Base-by-base conservation (phyloP, 2,113 vertebrate species). In the Halcyon senegalensis region DNA sequence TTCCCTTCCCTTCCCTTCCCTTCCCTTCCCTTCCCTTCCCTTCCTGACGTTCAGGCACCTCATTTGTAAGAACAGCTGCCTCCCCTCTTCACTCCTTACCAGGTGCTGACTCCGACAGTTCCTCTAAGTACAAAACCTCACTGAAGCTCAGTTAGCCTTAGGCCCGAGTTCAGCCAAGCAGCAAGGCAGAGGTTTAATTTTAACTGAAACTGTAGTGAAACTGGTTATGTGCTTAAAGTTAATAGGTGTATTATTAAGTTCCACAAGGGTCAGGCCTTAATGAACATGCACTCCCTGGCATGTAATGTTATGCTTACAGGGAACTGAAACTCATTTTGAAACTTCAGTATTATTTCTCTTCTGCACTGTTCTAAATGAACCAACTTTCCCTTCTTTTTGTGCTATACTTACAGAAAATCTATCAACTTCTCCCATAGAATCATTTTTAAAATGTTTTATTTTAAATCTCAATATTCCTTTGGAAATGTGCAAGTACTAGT, bases 71-170 rank as follows among this genome's bases (percentile, higher is more conserved):
- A 10, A 0, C 3, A 81, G 62, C 82, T 46, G n/a, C 51, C 0
- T 0, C 28, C 5, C 17, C 74, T 37, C 39, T n/a, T 58, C 1
- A 0, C 39, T 62, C 56, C 25, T 67, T n/a, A 14, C 16, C 1
- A 0, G 6, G 8, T 16, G 15, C 76, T 51, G n/a, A 4, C 51
- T 89, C 17, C 0, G 0, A 37, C 0, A 0, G 19, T 48, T 84
- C 33, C 48, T 37, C 41, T 23, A 59, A 39, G 62, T 62, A 30
- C 59, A 50, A 35, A 77, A n/a, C 7, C 3, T 0, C 50, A 19
- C 39, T 16, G 58, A 50, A 27, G 50, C 50, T 70, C 33, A 27
- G 55, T 24, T 72, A 83, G 85, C 82, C 72, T 62, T 30, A 62
- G 85, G 82, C 79, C 31, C 50, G 28, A 3, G n/a, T 33, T 84